Conservation (phyloP, 1,140 invertebrate species). For the Trachymyrmex cornetzi region DNA sequence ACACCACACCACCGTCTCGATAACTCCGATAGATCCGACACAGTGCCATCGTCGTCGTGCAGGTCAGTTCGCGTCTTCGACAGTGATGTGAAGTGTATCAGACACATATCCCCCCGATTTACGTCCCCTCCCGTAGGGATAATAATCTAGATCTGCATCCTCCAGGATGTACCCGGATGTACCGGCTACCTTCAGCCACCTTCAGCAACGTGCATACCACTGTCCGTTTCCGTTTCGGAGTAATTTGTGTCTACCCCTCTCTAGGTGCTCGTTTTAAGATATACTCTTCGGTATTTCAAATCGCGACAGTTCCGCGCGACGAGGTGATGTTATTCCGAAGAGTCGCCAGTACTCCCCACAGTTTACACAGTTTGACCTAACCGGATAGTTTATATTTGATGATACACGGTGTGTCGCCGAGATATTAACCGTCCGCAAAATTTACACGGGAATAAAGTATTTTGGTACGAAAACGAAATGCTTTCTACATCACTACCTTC, state of each 20-base stretch:
- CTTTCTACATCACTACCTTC: too few species aligned
- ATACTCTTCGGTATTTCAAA: slow-evolving; percentile 38
- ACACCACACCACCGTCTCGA: background rate
- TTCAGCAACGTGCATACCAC: too few species aligned
- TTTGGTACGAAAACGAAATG: slow-evolving; percentile 8
- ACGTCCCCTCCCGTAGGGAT: background rate
- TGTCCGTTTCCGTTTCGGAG: background rate
- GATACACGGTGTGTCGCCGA: background rate
- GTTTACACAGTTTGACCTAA: slow-evolving; percentile 28
- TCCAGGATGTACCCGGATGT: background rate
- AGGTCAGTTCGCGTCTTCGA: slow-evolving; percentile 50
- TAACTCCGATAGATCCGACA: background rate
- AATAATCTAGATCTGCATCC: background rate
- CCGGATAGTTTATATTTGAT: slow-evolving; percentile 11
- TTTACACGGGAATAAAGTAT: background rate
- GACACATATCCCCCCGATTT: background rate
- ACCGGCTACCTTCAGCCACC: background rate
- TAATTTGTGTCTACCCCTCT: background rate
- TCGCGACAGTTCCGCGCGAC: slow-evolving; percentile 12
- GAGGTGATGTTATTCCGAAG: slow-evolving; percentile 20
- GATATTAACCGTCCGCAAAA: slow-evolving; percentile 11
- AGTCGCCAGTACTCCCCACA: background rate
- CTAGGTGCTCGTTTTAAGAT: background rate
- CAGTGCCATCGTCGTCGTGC: slow-evolving; percentile 41
- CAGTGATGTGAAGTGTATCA: slow-evolving; percentile 22